Evolutionary conservation across 2,113 vertebrate species (phyloP), one percentile per base, ranked within the genome.

Genomic region (Paracyprichromis sp.): DNA sequence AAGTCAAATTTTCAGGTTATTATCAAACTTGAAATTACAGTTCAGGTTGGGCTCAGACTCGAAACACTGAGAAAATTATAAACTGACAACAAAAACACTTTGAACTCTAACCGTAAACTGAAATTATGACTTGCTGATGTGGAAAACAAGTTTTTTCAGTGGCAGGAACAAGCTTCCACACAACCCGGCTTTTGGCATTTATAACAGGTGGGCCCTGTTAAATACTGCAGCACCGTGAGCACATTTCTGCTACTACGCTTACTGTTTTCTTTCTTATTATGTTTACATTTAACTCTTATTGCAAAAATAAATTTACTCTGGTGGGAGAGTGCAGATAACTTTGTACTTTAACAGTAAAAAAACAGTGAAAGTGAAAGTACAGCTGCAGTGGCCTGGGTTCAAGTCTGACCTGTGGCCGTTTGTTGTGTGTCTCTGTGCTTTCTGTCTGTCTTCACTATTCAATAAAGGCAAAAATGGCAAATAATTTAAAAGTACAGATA

Each of bases 1-100:
- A 63, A 63, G 31, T 63, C 31, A 36, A 63, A n/a, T 5, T 63
- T 36, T 63, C 31, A 63, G 31, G 59, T 63, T 63, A 0, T 63
- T 34, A n/a, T 63, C 59, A 0, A 63, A 63, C 0, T 7, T 7
- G 17, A 36, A 12, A 63, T 8, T 36, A 36, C 31, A n/a, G 31
- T 63, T 63, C 17, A 36, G 59, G 6, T 63, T 63, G 59, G 59
- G 17, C 59, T 63, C 31, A 63, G 59, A 36, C 59, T 1, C 0
- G 0, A 36, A 63, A 63, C 29, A 17, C 0, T 36, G 1, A 63
- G 59, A 63, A 63, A 36, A 36, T 63, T 36, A 1, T 63, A 63
- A 63, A 12, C 59, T 36, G 9, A 36, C 59, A 63, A 36, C 59
- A 63, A 63, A 63, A 63, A 63, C 17, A 19, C 59, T 34, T 61